These are phyloP conservation scores for Hyles euphorbiae DNA, from an alignment of 1,140 invertebrate genomes.

Conservation along the genomic window DNA sequence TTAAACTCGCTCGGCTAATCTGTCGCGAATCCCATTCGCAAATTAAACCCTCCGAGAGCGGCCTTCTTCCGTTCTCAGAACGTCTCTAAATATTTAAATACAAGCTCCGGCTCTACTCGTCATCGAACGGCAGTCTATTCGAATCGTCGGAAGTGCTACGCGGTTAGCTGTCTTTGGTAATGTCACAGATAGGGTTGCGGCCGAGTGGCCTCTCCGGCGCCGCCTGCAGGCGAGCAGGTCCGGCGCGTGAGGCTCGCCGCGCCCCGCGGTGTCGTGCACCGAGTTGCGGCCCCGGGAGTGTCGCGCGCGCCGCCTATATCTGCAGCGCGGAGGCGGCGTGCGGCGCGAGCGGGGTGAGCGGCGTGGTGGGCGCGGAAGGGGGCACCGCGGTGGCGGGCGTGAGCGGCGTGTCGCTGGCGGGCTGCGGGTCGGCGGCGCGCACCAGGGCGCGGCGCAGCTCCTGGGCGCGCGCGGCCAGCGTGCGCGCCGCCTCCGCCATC, in stretches of 20 bases:
- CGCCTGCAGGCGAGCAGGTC: constrained; percentile 11
- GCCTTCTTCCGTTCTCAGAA: constrained; percentile 44
- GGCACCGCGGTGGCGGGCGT: constrained; percentile 53
- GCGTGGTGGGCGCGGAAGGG: constrained; percentile 43
- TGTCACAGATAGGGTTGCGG: constrained; percentile 18
- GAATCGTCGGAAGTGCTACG: constrained; percentile 32
- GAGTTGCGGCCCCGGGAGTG: no score
- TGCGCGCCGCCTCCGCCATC: constrained; percentile 91
- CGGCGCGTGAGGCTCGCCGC: constrained; percentile 16
- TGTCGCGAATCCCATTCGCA: constrained; percentile 23
- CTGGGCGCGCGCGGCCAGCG: constrained; percentile 46
- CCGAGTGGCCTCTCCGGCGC: constrained; percentile 1
- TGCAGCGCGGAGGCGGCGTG: constrained; percentile 37
- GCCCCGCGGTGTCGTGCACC: not conserved
- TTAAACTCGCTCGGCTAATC: constrained; percentile 30
- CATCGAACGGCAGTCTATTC: constrained; percentile 44
- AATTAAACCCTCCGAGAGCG: constrained; percentile 41
- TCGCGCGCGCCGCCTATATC: constrained; percentile 18
- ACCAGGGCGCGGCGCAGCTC: constrained; percentile 49
- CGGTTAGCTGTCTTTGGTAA: constrained; percentile 53
- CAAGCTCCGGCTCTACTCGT: constrained; percentile 38
- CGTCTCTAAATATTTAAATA: constrained; percentile 45
- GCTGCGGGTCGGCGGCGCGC: constrained; percentile 52
- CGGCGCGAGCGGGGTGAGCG: constrained; percentile 51
- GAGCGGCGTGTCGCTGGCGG: constrained; percentile 25